A percentile compares a stretch with the other conserved stretches of the same genome.
phyloP scores from a whole-genome alignment of 2,888 invertebrate genomes.

The Acleris holmiana region DNA sequence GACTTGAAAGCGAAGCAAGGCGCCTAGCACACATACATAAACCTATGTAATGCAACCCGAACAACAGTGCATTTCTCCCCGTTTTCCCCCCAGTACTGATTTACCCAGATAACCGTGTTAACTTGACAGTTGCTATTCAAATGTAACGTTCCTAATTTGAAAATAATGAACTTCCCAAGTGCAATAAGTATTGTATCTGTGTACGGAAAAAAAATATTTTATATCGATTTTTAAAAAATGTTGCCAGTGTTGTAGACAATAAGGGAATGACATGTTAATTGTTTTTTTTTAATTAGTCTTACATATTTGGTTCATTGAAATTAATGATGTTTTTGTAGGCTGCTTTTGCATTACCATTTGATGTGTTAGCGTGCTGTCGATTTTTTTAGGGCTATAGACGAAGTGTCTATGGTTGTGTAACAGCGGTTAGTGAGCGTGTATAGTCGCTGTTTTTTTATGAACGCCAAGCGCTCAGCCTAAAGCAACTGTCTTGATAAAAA shows the following conservation, averaged over 20 bases:
- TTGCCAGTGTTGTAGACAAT: constrained; percentile 30
- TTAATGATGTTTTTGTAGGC: constrained; percentile 11
- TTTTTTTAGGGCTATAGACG: neutral
- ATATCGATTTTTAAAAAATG: constrained; percentile 33
- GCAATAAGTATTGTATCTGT: constrained; percentile 33
- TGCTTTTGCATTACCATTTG: constrained; percentile 1
- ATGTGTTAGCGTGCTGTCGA: constrained; percentile 10
- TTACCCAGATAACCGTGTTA: constrained; percentile 9
- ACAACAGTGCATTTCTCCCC: constrained; percentile 53
- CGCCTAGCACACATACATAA: constrained; percentile 63
- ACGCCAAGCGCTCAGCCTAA: constrained; percentile 16
- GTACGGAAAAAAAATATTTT: constrained; percentile 24
- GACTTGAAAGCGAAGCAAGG: constrained; percentile 76
- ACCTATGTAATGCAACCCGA: constrained; percentile 45
- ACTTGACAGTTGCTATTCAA: constrained; percentile 33
- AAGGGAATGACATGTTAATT: constrained; percentile 31
- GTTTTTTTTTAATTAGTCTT: constrained; percentile 10
- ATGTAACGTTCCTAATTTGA: constrained; percentile 33
- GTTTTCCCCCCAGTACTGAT: constrained; percentile 1
- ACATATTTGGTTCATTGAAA: neutral
- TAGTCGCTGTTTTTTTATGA: neutral
- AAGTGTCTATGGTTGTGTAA: no score
- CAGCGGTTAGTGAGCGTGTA: no score
- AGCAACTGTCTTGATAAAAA: constrained; percentile 35
- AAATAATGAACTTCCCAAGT: constrained; percentile 28